A percentile compares a stretch with the other conserved stretches of the same genome.
Evolutionary conservation across 2,797 vertebrate species (phyloP).

Genomic region (Coreius guichenoti): DNA sequence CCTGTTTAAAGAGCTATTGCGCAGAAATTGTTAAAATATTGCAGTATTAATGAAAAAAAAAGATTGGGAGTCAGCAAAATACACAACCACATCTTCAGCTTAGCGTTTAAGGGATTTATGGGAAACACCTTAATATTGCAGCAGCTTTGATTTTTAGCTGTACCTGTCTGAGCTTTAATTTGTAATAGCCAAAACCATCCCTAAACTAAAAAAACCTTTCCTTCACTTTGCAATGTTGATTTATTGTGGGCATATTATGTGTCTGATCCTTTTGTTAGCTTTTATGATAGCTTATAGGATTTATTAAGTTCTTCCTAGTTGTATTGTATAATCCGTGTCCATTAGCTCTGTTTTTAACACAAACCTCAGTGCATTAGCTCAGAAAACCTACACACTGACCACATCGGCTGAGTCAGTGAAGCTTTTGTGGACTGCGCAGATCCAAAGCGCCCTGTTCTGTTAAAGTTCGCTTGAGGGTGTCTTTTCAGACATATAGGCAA

Average conservation of each 20-base stretch:
- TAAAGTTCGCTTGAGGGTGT: conserved; percentile 3
- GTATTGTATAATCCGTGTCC: conserved; percentile 13
- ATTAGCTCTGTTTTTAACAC: conserved; percentile 34
- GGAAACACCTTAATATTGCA: background rate
- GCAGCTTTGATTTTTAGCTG: background rate
- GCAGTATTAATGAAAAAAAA: background rate
- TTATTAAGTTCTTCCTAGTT: background rate
- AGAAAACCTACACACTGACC: conserved; percentile 9
- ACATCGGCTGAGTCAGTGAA: conserved; percentile 37
- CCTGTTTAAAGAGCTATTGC: background rate
- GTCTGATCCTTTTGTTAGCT: conserved; percentile 1
- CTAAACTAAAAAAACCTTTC: background rate
- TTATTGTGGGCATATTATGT: background rate
- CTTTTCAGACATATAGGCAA: conserved; percentile 18
- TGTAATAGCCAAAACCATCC: background rate
- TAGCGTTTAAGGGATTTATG: background rate
- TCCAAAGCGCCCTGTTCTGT: conserved; percentile 32
- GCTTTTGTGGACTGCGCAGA: background rate
- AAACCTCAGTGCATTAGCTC: conserved; percentile 16
- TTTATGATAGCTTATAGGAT: conserved; percentile 4
- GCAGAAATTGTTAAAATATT: conserved; percentile 15
- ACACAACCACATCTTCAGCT: background rate
- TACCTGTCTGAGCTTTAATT: background rate
- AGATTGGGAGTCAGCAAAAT: background rate
- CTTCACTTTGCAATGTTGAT: background rate